A percentile compares a stretch with the other conserved stretches of the same genome.
These are phyloP conservation scores for Ectropis grisescens DNA, from an alignment of 1,140 invertebrate genomes.

Conservation along the genomic window DNA sequence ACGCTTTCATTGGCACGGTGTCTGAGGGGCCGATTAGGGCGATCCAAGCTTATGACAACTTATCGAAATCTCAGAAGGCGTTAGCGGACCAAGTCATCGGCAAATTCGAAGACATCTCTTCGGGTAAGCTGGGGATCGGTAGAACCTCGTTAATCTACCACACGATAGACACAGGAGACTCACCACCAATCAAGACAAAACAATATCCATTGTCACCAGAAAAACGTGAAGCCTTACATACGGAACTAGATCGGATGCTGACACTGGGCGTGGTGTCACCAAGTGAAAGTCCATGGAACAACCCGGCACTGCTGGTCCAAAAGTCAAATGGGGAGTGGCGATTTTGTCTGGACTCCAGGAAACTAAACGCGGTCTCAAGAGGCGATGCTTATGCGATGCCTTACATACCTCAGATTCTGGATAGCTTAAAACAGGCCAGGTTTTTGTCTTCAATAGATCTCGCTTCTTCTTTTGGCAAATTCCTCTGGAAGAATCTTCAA, in stretches of 20 bases:
- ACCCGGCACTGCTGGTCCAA: conserved; percentile 45
- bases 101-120: not conserved
- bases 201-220: not conserved
- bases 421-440: conserved; percentile 13
- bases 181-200: not conserved
- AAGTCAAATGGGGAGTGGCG: conserved; percentile 42
- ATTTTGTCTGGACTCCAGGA: conserved; percentile 36
- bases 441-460: conserved; percentile 10
- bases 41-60: too few relatives aligned
- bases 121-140: not conserved
- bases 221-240: not conserved
- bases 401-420: conserved; percentile 17
- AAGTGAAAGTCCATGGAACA: conserved; percentile 48
- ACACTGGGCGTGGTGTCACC: conserved; percentile 42
- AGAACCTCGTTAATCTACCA: conserved; percentile 13
- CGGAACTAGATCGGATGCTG: conserved; percentile 19
- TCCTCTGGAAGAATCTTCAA: conserved; percentile 6
- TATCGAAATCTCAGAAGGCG: not conserved
- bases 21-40: too few relatives aligned
- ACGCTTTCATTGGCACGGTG: too few relatives aligned
- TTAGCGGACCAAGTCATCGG: conserved; percentile 1
- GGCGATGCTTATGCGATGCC: conserved; percentile 10
- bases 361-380: conserved; percentile 8
- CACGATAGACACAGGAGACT: conserved; percentile 15
- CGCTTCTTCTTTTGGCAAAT: conserved; percentile 39